Evolutionary conservation across 1,140 invertebrate species (phyloP).

Genomic region (Leucophenga varia): DNA sequence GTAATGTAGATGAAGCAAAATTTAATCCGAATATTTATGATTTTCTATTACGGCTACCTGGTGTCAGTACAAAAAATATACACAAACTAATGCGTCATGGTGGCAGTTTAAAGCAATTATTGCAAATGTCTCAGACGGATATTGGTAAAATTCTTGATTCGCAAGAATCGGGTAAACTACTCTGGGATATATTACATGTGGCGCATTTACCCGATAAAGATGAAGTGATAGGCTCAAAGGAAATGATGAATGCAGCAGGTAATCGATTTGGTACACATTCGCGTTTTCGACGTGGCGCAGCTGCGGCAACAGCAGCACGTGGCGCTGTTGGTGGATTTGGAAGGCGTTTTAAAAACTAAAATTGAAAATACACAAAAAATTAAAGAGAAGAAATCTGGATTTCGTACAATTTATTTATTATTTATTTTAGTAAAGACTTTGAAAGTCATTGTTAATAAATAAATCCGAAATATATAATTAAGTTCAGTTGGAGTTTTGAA

Average conservation of each 20-base stretch:
- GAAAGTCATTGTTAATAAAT: too few relatives aligned
- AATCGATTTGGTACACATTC: slow-evolving; percentile 41
- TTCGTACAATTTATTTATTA: too few relatives aligned
- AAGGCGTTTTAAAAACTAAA: slow-evolving; percentile 11
- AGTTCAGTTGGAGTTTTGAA: too few relatives aligned
- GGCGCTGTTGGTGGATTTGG: background rate
- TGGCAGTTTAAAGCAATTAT: slow-evolving; percentile 69
- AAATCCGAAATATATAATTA: too few relatives aligned
- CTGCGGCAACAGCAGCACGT: slow-evolving; percentile 6
- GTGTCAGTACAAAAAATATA: slow-evolving; percentile 86
- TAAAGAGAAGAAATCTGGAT: too few relatives aligned
- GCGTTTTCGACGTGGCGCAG: slow-evolving; percentile 45
- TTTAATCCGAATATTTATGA: slow-evolving; percentile 80
- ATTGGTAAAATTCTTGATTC: slow-evolving; percentile 69
- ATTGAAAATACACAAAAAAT: too few relatives aligned
- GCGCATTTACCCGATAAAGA: slow-evolving; percentile 60
- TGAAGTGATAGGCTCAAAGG: slow-evolving; percentile 38
- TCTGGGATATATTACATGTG: slow-evolving; percentile 66
- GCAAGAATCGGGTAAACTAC: slow-evolving; percentile 62
- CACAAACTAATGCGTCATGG: slow-evolving; percentile 77
- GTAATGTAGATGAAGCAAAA: slow-evolving; percentile 58
- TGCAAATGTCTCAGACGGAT: slow-evolving; percentile 63
- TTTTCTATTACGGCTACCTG: slow-evolving; percentile 88
- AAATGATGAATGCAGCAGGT: slow-evolving; percentile 35
- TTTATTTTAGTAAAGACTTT: too few relatives aligned